A percentile compares a stretch with the other conserved stretches of the same genome.
Conservation (phyloP, 2,888 invertebrate species). For the Oxystoma pomonae region DNA sequence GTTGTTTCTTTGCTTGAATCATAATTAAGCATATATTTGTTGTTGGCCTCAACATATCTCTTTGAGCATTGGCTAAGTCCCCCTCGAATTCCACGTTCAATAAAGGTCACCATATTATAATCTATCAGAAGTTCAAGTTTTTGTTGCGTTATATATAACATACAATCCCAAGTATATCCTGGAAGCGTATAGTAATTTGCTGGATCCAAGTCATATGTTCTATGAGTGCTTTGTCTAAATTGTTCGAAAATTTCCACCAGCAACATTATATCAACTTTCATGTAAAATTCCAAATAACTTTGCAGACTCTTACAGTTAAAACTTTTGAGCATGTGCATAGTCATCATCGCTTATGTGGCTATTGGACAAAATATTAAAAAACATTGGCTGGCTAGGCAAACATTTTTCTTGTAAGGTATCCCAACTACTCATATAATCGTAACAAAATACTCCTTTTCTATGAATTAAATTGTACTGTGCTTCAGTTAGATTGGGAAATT, state of each 20-base stretch:
- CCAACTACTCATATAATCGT: constrained; percentile 32
- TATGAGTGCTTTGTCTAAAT: constrained; percentile 33
- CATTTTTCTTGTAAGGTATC: constrained; percentile 18
- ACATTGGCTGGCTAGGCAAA: constrained; percentile 29
- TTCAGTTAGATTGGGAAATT: constrained; percentile 6
- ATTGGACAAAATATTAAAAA: constrained; percentile 30
- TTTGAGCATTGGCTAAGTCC: constrained; percentile 33
- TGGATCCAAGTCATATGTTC: constrained; percentile 36
- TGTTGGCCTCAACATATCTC: constrained; percentile 38
- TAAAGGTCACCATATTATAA: constrained; percentile 34
- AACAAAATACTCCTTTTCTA: constrained; percentile 36
- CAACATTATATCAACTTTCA: constrained; percentile 41
- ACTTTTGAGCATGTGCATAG: constrained; percentile 6
- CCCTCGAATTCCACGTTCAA: constrained; percentile 36
- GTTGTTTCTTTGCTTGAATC: not conserved
- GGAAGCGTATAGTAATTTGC: constrained; percentile 34
- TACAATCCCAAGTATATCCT: constrained; percentile 33
- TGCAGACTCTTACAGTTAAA: constrained; percentile 30
- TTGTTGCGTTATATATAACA: constrained; percentile 31
- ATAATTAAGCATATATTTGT: constrained; percentile 26
- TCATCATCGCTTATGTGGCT: constrained; percentile 18
- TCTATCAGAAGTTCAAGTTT: constrained; percentile 33
- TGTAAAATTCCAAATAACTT: constrained; percentile 39
- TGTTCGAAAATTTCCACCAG: constrained; percentile 41
- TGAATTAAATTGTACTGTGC: constrained; percentile 13